Evolutionary conservation across 2,113 vertebrate genomes (phyloP).

Genomic region (Plectropomus leopardus): DNA sequence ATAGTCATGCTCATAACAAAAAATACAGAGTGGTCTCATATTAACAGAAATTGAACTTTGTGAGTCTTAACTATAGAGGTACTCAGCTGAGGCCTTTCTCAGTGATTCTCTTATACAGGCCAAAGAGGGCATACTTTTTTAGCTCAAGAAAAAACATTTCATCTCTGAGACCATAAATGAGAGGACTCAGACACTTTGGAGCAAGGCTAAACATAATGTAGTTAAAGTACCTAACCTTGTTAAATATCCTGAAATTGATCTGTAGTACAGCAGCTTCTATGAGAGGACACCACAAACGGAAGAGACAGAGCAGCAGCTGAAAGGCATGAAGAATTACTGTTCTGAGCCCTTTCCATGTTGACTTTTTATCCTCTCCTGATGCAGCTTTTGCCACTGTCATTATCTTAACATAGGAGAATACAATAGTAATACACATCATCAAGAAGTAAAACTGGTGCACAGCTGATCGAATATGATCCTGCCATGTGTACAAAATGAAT

Average conservation of each 20-base stretch:
- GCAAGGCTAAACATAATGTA: slow-evolving; percentile 52
- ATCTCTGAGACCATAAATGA: slow-evolving; percentile 74
- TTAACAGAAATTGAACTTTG: not conserved
- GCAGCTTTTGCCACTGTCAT: slow-evolving; percentile 62
- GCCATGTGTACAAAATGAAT: slow-evolving; percentile 59
- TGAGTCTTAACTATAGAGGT: no score
- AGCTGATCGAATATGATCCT: slow-evolving; percentile 46
- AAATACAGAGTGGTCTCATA: no score
- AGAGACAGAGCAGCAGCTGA: slow-evolving; percentile 72
- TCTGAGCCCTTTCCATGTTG: slow-evolving; percentile 63
- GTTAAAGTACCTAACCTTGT: slow-evolving; percentile 38
- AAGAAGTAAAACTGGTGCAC: slow-evolving; percentile 64
- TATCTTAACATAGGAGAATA: slow-evolving; percentile 70
- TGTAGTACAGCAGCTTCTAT: slow-evolving; percentile 48
- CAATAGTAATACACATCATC: slow-evolving; percentile 57
- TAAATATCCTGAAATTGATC: not conserved
- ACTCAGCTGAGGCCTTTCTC: no score
- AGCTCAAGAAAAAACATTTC: slow-evolving; percentile 47
- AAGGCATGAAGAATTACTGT: slow-evolving; percentile 75
- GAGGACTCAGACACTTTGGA: slow-evolving; percentile 63
- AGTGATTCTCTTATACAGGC: not conserved
- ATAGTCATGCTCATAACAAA: no score
- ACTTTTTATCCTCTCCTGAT: slow-evolving; percentile 59
- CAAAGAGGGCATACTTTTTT: not conserved
- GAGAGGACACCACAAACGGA: slow-evolving; percentile 68